A percentile compares a stretch with the other conserved stretches of the same genome.
These are phyloP conservation scores for Emydocephalus ijimae DNA, from an alignment of 2,113 vertebrate species.

Conservation along the genomic window DNA sequence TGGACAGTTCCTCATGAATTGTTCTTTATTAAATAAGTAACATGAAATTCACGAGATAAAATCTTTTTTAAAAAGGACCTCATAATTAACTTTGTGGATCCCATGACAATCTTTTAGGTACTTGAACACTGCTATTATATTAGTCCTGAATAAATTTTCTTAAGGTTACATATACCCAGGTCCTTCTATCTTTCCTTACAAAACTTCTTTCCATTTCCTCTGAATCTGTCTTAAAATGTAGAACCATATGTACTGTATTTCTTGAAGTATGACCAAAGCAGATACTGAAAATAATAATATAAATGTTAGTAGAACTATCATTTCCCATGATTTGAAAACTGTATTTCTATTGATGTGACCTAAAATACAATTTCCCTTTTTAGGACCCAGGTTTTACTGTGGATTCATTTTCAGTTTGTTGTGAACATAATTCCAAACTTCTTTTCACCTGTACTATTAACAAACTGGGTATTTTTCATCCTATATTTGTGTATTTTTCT, in stretches of 20 bases:
- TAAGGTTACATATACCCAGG: background rate
- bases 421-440: background rate
- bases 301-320: background rate
- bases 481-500: background rate
- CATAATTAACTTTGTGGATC: background rate
- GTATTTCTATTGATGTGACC: background rate
- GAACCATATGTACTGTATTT: background rate
- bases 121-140: background rate
- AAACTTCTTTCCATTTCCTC: background rate
- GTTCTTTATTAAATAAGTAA: slow-evolving; percentile 20
- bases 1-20: slow-evolving; percentile 28
- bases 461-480: background rate
- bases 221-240: background rate
- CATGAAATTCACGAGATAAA: slow-evolving; percentile 19
- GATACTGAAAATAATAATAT: background rate
- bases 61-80: background rate
- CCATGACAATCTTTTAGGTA: background rate
- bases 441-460: background rate
- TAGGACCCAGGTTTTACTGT: background rate
- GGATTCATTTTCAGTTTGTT: background rate
- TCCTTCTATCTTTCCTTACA: background rate
- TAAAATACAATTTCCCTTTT: background rate
- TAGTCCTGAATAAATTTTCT: background rate
- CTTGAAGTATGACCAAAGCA: background rate
- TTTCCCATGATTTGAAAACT: background rate